phyloP scores from a whole-genome alignment of 2,113 vertebrate genomes.

The Neomonachus schauinslandi region DNA sequence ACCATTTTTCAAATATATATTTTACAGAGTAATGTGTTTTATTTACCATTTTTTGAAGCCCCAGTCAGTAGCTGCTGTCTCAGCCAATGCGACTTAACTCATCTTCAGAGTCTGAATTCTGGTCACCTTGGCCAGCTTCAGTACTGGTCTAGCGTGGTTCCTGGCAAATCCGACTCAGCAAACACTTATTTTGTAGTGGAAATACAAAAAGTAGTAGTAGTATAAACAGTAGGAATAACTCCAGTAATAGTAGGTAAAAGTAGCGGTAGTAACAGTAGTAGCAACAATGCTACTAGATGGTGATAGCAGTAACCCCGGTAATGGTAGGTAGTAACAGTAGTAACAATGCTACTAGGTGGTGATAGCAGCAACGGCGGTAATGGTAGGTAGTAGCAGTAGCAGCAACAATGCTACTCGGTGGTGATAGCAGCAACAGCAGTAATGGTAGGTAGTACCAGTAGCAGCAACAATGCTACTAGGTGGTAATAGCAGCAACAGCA shows the following conservation, averaged over 20 bases:
- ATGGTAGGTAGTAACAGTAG: neutral
- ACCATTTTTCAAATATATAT: neutral
- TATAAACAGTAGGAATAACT: neutral
- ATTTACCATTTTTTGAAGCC: neutral
- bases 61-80: neutral
- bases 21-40: neutral
- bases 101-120: neutral
- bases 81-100: neutral
- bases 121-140: neutral
- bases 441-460: neutral
- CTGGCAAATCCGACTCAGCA: neutral
- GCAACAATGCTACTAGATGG: neutral
- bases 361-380: too few relatives aligned
- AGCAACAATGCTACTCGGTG: neutral
- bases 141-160: neutral
- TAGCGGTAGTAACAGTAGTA: neutral
- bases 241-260: too few relatives aligned
- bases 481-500: too few relatives aligned
- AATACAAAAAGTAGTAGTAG: neutral
- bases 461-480: too few relatives aligned
- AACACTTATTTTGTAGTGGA: neutral
- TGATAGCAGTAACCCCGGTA: neutral
- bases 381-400: too few relatives aligned
- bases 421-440: neutral
- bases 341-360: too few relatives aligned